A percentile compares a stretch with the other conserved stretches of the same genome.
Conservation (phyloP, 2,113 vertebrate genomes). For the Psophia crepitans region DNA sequence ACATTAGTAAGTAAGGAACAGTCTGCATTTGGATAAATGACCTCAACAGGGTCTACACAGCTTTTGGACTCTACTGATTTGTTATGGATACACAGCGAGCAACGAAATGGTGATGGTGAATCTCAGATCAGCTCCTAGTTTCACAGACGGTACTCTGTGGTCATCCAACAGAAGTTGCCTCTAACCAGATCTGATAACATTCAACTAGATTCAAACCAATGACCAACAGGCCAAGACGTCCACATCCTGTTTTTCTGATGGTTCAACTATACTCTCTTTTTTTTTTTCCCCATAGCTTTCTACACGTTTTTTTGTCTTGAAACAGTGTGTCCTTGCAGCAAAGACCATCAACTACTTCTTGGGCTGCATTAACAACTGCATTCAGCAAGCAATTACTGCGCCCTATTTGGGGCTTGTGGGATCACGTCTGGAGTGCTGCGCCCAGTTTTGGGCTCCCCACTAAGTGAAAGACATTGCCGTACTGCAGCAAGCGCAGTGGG, state of each 20-base stretch:
- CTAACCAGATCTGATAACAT: neutral
- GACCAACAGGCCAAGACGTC: neutral
- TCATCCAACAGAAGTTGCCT: neutral
- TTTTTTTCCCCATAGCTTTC: neutral
- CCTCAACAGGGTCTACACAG: neutral
- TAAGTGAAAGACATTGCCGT: neutral
- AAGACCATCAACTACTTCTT: neutral
- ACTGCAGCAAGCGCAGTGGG: neutral
- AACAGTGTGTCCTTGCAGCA: neutral
- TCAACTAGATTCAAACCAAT: neutral
- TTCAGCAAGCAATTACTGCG: neutral
- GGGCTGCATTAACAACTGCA: neutral
- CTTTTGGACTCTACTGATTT: neutral
- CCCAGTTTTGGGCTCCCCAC: neutral
- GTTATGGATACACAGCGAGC: neutral
- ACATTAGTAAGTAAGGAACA: neutral
- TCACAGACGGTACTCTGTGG: neutral
- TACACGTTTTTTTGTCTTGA: rapidly evolving
- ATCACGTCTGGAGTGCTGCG: neutral
- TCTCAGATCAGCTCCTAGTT: neutral
- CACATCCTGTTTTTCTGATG: neutral
- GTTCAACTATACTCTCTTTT: neutral
- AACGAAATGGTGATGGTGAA: neutral
- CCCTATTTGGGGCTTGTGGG: neutral
- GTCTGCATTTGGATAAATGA: neutral